These are phyloP conservation scores for Ptycholaimellus sp. DNA, from an alignment of 2,888 invertebrate genomes.

Conservation along the genomic window DNA sequence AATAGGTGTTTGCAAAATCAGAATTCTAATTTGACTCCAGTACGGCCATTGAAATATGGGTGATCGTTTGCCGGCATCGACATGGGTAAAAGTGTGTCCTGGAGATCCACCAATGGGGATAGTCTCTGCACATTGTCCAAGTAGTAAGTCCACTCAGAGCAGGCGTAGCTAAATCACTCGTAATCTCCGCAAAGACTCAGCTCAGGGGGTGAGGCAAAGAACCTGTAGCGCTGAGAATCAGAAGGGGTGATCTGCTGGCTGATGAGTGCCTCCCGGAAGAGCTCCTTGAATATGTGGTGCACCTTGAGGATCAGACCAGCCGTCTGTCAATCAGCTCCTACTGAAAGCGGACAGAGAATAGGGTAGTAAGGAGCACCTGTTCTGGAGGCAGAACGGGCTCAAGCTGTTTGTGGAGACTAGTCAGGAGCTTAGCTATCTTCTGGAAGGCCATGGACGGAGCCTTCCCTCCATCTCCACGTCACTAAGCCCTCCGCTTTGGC, in stretches of 20 bases:
- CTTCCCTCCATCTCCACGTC: no score
- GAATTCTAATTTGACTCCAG: no score
- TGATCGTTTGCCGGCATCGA: no score
- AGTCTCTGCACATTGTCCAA: constrained; percentile 5
- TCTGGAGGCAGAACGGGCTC: constrained; percentile 16
- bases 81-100: constrained; percentile 6
- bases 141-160: constrained; percentile 7
- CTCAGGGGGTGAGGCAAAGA: neutral
- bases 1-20: no score
- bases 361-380: no score
- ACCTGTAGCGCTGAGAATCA: constrained; percentile 18
- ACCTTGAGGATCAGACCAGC: constrained; percentile 16
- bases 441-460: constrained; percentile 53
- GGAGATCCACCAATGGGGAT: constrained; percentile 4
- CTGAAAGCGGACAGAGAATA: no score
- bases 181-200: neutral
- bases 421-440: constrained; percentile 41
- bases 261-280: constrained; percentile 13
- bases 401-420: constrained; percentile 21
- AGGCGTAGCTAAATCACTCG: constrained; percentile 2
- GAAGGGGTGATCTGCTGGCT: constrained; percentile 17
- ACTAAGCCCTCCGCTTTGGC: no score
- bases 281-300: constrained; percentile 17
- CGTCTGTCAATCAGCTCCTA: no score
- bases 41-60: no score